Conservation (phyloP, 2,888 invertebrate species). For the Callosobruchus maculatus region DNA sequence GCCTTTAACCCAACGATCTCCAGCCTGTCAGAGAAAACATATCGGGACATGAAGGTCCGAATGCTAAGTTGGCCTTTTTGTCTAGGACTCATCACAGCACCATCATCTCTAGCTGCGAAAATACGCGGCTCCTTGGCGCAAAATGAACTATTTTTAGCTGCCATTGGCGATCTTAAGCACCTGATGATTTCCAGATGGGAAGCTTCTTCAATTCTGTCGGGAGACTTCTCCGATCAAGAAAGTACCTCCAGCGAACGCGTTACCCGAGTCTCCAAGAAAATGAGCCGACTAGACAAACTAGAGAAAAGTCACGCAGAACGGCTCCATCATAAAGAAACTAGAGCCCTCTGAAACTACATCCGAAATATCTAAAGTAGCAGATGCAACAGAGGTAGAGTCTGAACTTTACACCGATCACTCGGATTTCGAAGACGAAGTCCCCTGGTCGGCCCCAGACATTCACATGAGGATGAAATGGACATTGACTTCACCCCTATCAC, state of each 20-base stretch:
- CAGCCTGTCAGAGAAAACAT: slow-evolving; percentile 16
- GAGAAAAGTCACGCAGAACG: no score
- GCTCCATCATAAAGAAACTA: no score
- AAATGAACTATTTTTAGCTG: slow-evolving; percentile 8
- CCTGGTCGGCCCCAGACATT: not conserved
- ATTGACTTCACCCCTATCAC: slow-evolving; percentile 12
- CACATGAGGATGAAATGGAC: not conserved
- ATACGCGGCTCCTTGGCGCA: slow-evolving; percentile 20
- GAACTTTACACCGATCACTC: not conserved
- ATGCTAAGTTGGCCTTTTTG: slow-evolving; percentile 25
- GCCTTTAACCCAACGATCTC: no score
- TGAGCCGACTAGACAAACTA: not conserved
- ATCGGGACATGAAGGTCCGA: slow-evolving; percentile 20
- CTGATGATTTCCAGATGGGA: no score
- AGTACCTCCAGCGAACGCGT: no score
- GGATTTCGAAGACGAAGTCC: not conserved
- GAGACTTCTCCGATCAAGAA: not conserved
- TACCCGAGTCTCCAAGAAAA: not conserved
- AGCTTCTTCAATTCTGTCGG: no score
- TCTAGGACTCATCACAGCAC: slow-evolving; percentile 17
- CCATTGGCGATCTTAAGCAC: no score
- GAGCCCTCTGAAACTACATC: no score
- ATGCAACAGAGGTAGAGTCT: no score
- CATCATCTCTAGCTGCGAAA: slow-evolving; percentile 15
- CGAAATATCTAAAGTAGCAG: not conserved